Evolutionary conservation across 2,113 vertebrate genomes (phyloP), one percentile per base, ranked within the genome.

Genomic region (Lycaon pictus): DNA sequence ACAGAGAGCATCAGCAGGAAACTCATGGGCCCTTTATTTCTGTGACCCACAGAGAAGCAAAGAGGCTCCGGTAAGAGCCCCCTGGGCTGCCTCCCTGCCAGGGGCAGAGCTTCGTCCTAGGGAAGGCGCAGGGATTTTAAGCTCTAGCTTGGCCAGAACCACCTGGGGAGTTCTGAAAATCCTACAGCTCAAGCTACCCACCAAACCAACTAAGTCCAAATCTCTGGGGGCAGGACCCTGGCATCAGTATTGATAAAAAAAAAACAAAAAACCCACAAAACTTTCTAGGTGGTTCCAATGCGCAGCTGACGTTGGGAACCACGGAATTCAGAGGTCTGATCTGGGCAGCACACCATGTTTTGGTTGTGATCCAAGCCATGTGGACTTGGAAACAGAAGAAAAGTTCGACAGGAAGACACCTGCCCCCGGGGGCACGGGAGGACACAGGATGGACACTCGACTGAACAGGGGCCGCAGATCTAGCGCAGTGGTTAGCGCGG

Each of bases 61-160:
- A 8, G 1, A n/a, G 65, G 56, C 35, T 81, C n/a, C 0, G 1
- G 11, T 27, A 29, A 74, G 69, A 62, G 60, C 13, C 16, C 1
- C 13, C 19, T 1, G 17, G 55, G 51, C 4, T 11, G 56, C 37
- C 9, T 51, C 22, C n/a, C 37, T 63, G 60, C 27, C 2, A 0
- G 2, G 27, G 27, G 35, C 0, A 1, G 55, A 22, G 3, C 43
- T 56, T 8, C 25, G 7, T 17, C 56, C 32, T 4, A 23, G 9
- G 60, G 29, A 51, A 7, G 4, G 4, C 23, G 17, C 35, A 16
- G 32, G 0, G 37, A 69, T 15, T 77, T 48, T 37, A 55, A 10
- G 55, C 11, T 43, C 43, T 5, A 11, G 35, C 63, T 32, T 67
- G 5, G 3, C 20, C n/a, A 23, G 27, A 27, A 17, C 17, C 48